Base-by-base conservation (phyloP, 2,113 vertebrate species). In the Oxyruncus cristatus region DNA sequence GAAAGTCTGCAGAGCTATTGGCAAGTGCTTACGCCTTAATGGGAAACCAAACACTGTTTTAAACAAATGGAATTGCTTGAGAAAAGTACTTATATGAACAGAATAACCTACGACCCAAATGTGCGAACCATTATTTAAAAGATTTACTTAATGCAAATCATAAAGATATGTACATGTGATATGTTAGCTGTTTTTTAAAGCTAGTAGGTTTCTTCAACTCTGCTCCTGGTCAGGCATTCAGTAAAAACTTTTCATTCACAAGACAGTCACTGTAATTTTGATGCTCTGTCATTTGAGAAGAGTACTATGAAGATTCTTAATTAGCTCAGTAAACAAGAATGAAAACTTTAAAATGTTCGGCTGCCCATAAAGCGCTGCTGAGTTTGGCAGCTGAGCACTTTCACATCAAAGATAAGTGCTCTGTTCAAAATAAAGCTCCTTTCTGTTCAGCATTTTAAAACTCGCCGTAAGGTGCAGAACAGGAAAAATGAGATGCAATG, bases 271-370 rank as follows among this genome's bases (percentile, higher is more conserved):
- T 61, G 47, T 39, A 63, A 81, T 80, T 81, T 50, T 62, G 18
- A 93, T 56, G 55, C 15, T 22, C 6, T 83, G 24, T n/a, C 68
- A 74, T 66, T 70, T 67, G 39, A 66, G 35, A 74, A 76, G 15
- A 88, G 17, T 32, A 32, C 77, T 79, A 65, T 1, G 6, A 95
- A 88, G 63, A 90, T 66, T 79, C 79, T 83, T 94, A 80, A 94
- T 85, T 88, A 92, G 89, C 37, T 94, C 67, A 95, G 92, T 93
- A 92, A 94, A 88, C 59, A 95, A 91, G 88, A 93, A 74, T 8
- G 41, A 79, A 83, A 88, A 74, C 85, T 88, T 89, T 63, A 49
- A 89, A 94, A 75, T 28, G 62, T 73, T 90, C 2, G 6, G 33
- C 35, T 74, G 79, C 41, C 53, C 70, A 75, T 53, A 56, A 95